Conservation (phyloP, 2,888 invertebrate species). For the Pseudoips prasinana region DNA sequence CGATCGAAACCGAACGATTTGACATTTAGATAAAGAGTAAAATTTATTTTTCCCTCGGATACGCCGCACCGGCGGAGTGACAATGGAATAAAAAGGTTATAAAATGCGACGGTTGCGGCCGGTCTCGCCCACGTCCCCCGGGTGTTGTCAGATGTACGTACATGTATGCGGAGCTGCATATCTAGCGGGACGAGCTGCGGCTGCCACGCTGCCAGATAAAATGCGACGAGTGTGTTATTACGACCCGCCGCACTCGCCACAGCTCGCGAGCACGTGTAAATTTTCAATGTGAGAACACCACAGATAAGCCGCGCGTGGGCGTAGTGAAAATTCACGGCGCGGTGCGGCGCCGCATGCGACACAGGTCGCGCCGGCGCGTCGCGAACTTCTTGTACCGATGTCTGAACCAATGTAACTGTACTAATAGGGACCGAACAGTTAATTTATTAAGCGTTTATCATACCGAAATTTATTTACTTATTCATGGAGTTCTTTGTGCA, state of each 20-base stretch:
- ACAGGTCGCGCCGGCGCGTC: conserved; percentile 11
- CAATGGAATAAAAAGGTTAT: conserved; percentile 82
- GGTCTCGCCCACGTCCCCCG: conserved; percentile 72
- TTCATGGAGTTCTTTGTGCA: too few relatives aligned
- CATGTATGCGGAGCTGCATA: conserved; percentile 53
- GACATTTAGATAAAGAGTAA: conserved; percentile 81
- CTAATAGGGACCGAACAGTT: conserved; percentile 37
- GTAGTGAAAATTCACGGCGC: conserved; percentile 61
- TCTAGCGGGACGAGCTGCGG: conserved; percentile 50
- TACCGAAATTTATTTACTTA: conserved; percentile 3
- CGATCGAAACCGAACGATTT: conserved; percentile 81
- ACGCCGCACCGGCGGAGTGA: conserved; percentile 68
- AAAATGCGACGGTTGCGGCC: conserved; percentile 71
- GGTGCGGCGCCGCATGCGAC: conserved; percentile 45
- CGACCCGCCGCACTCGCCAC: conserved; percentile 43
- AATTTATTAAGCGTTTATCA: conserved; percentile 30
- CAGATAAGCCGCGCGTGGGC: conserved; percentile 73
- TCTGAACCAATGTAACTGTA: conserved; percentile 40
- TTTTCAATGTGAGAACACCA: conserved; percentile 74
- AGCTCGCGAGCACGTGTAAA: conserved; percentile 77
- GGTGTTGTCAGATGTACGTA: conserved; percentile 65
- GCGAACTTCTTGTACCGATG: conserved; percentile 49
- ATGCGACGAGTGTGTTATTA: conserved; percentile 71
- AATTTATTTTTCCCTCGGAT: conserved; percentile 78
- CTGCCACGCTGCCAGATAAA: conserved; percentile 68